Evolutionary conservation across 37 sponge, comb jelly and placozoan species (phyloP).

Genomic region (Corticium candelabrum): DNA sequence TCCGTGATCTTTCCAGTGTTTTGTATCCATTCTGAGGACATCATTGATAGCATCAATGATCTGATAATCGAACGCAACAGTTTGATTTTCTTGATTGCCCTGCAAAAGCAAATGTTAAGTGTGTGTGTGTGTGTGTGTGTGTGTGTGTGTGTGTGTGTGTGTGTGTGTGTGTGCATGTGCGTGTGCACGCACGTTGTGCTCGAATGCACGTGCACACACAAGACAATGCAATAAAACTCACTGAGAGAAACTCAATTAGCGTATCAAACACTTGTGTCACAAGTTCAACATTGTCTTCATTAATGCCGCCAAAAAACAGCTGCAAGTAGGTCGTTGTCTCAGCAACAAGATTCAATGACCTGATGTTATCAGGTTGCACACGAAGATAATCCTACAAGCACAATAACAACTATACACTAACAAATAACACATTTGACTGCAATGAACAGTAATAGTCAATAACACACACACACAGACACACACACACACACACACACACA

Average conservation of each 20-base stretch:
- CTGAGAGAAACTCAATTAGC: conserved; percentile 34
- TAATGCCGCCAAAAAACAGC: conserved; percentile 24
- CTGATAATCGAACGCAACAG: conserved; percentile 40
- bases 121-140: conserved; percentile 5
- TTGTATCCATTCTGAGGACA: conserved; percentile 10
- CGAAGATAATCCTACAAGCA: conserved; percentile 24
- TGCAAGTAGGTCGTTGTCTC: conserved; percentile 35
- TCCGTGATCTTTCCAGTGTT: not conserved
- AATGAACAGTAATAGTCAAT: not conserved
- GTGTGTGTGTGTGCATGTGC: not conserved
- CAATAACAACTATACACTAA: not conserved
- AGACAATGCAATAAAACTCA: conserved; percentile 3
- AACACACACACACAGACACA: not conserved
- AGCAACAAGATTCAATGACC: conserved; percentile 44
- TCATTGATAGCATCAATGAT: conserved; percentile 47
- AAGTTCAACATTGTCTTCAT: conserved; percentile 42
- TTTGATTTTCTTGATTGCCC: conserved; percentile 61
- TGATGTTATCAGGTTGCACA: conserved; percentile 63
- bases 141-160: conserved; percentile 2
- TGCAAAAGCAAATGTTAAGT: not conserved
- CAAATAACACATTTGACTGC: not conserved
- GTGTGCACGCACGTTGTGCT: not conserved
- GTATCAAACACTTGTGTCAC: conserved; percentile 29
- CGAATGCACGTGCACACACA: not conserved
- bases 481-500: conserved; percentile 17